These are phyloP conservation scores for Oreochromis tanganicae DNA, from an alignment of 2,113 vertebrate genomes.

Conservation along the genomic window DNA sequence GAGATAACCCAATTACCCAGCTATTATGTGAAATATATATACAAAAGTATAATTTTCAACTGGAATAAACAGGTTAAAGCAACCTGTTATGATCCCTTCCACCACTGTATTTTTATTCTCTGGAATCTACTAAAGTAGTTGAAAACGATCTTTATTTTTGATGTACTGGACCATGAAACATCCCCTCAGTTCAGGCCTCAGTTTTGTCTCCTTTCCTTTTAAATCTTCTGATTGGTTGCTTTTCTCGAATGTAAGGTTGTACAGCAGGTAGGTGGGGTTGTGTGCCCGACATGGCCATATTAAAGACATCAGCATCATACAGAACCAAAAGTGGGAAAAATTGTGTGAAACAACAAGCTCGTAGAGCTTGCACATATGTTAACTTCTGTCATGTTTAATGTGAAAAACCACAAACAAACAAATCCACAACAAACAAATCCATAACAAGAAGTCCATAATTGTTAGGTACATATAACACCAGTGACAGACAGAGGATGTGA, in stretches of 20 bases:
- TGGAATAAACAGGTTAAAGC: background rate
- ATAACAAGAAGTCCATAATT: background rate
- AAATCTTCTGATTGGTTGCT: background rate
- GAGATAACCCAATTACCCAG: background rate
- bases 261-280: no score
- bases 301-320: background rate
- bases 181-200: background rate
- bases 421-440: background rate
- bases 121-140: background rate
- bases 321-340: background rate
- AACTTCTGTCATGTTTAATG: background rate
- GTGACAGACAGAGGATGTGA: background rate
- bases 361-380: background rate
- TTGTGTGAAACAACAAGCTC: background rate
- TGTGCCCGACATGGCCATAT: accelerated
- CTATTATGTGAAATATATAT: background rate
- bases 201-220: background rate
- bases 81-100: accelerated
- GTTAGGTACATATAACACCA: background rate
- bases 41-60: background rate
- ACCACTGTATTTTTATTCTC: background rate
- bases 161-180: background rate
- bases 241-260: background rate
- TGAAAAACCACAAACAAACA: background rate
- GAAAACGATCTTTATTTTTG: background rate